Evolutionary conservation across 2,797 vertebrate genomes (phyloP).

Genomic region (Decapterus maruadsi): DNA sequence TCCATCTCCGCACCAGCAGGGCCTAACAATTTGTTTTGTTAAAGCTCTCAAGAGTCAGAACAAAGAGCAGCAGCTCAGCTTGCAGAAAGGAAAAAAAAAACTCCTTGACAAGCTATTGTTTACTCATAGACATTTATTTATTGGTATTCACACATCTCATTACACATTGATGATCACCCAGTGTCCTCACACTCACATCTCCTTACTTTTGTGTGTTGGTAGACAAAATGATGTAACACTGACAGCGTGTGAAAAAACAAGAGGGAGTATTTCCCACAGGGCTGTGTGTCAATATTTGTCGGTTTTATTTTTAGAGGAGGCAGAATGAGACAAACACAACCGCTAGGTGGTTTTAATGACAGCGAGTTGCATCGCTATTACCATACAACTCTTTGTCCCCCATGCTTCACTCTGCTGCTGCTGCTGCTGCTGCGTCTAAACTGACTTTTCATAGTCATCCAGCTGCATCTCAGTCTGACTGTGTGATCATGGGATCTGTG

Average conservation of each 20-base stretch:
- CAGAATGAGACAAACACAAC: constrained; percentile 30
- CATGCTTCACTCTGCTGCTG: constrained; percentile 1
- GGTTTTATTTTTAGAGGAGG: constrained; percentile 50
- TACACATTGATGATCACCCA: constrained; percentile 56
- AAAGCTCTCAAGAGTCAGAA: constrained; percentile 48
- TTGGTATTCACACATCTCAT: constrained; percentile 68
- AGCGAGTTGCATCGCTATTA: background rate
- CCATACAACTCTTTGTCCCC: constrained; percentile 7
- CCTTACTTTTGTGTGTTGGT: constrained; percentile 19
- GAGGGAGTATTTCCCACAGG: constrained; percentile 35
- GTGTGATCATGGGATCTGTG: constrained; percentile 39
- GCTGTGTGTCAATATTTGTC: constrained; percentile 40
- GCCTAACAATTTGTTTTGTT: constrained; percentile 28
- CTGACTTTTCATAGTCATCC: constrained; percentile 23
- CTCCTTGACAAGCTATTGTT: constrained; percentile 48
- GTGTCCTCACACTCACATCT: constrained; percentile 24
- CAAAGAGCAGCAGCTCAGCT: constrained; percentile 44
- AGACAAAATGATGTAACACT: constrained; percentile 44
- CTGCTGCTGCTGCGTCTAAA: constrained; percentile 6
- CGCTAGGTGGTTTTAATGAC: constrained; percentile 12
- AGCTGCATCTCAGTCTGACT: constrained; percentile 21
- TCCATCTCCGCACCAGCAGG: constrained; percentile 13
- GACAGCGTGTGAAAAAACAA: constrained; percentile 41
- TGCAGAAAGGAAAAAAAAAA: constrained; percentile 28
- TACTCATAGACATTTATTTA: constrained; percentile 65